phyloP scores from a whole-genome alignment of 2,113 vertebrate species.

The Micronisus gabar region DNA sequence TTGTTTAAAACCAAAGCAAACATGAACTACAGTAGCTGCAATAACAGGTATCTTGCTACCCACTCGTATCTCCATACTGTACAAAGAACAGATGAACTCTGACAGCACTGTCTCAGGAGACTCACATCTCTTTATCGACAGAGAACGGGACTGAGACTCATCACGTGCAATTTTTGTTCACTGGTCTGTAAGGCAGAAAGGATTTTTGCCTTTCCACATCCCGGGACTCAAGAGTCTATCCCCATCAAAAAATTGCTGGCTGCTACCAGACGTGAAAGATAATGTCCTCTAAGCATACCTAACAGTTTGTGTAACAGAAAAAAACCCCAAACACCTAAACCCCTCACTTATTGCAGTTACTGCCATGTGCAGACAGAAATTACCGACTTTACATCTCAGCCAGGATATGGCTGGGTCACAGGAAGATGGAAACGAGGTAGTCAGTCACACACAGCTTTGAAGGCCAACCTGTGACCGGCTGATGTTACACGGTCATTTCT shows the following conservation, averaged over 20 bases:
- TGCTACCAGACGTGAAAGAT: background rate
- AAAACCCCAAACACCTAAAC: background rate
- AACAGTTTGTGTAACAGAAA: no score
- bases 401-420: background rate
- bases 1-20: background rate
- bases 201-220: background rate
- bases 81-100: background rate
- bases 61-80: background rate
- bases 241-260: background rate
- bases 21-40: background rate
- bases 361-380: background rate
- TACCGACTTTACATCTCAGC: background rate
- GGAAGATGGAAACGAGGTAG: background rate
- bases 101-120: background rate
- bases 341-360: background rate
- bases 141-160: background rate
- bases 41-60: background rate
- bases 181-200: background rate
- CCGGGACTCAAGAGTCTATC: background rate
- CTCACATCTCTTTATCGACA: background rate
- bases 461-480: background rate
- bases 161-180: background rate
- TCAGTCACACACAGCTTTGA: background rate
- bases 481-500: fast-evolving
- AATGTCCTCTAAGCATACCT: no score